Base-by-base conservation (phyloP, 2,888 invertebrate species). In the Andrena camellia region DNA sequence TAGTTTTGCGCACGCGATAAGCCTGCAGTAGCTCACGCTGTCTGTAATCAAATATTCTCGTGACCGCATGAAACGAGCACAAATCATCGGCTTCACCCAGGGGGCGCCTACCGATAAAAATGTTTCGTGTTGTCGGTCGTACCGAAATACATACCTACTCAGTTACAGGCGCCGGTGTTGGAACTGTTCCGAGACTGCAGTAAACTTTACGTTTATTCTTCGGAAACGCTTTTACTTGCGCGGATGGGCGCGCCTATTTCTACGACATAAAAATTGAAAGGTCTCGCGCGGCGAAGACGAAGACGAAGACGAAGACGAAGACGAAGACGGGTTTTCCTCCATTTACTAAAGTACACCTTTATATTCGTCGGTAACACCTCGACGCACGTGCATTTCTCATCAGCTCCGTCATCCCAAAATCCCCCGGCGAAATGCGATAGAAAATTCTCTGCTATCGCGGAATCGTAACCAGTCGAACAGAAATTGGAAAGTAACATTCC, bases 21-120 rank as follows among this genome's bases (percentile, higher is more conserved):
- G 8, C 20, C 20, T 17, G 10, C 35, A 8, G 20, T 59, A 29
- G 35, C 35, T 42, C 42, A 1, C n/a, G 23, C n/a, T 72, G 72
- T 72, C n/a, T 72, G 72, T 72, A 59, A 67, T 67, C 35, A 35
- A 62, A 52, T 63, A 54, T 62, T 54, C 62, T 17, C 10, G 20
- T 3, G 29, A 33, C 6, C 48, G 20, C 7, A 23, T 7, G 13
- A 48, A 76, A 52, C 10, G 42, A 29, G 23, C 29, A 48, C 13
- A 26, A 74, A 74, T 67, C 17, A 31, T 54, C 10, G 31, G 23
- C 13, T 35, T 33, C 10, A 5, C 62, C 26, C 10, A 5, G 31
- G 13, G 10, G 13, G 57, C 33, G 20, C 26, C n/a, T 33, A 4
- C 29, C 48, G 57, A 59, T 48, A 7, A 52, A 60, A 50, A 26